Evolutionary conservation across 1,140 invertebrate genomes (phyloP).

Genomic region (Pseudachorutes palmiensis): DNA sequence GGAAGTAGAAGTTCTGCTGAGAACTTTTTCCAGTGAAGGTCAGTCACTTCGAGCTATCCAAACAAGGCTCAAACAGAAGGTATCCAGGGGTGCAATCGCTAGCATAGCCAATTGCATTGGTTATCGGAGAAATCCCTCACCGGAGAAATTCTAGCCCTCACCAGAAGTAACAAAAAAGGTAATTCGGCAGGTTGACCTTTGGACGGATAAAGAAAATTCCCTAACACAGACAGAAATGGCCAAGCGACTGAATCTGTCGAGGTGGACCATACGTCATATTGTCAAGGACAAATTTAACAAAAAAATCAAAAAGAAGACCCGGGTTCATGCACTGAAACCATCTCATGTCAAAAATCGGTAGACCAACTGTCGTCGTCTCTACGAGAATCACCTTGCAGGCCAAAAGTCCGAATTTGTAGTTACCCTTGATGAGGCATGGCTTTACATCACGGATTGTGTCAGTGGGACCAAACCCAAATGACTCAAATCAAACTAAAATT

Average conservation of each 20-base stretch:
- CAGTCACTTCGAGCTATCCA: not conserved
- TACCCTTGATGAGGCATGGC: conserved; percentile 15
- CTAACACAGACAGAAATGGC: not conserved
- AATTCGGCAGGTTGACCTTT: not conserved
- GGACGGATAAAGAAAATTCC: not conserved
- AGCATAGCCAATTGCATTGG: not conserved
- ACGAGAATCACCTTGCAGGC: conserved; percentile 11
- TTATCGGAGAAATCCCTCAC: not conserved
- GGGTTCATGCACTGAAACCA: not conserved
- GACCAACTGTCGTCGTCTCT: conserved; percentile 5
- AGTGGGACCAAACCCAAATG: not conserved
- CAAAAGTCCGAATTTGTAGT: conserved; percentile 15
- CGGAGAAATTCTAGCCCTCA: not conserved
- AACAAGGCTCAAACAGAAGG: not conserved
- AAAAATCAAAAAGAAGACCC: not conserved
- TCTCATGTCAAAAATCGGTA: not conserved
- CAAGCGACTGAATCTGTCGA: not conserved
- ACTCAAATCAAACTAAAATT: too few relatives aligned
- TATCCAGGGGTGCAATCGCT: not conserved
- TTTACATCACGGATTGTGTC: not conserved
- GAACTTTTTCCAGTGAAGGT: not conserved
- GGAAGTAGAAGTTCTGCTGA: too few relatives aligned
- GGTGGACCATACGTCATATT: not conserved
- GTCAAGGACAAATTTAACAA: not conserved
- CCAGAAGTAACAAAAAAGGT: not conserved